phyloP scores from a whole-genome alignment of 2,888 invertebrate genomes.

The Dascillus cervinus region DNA sequence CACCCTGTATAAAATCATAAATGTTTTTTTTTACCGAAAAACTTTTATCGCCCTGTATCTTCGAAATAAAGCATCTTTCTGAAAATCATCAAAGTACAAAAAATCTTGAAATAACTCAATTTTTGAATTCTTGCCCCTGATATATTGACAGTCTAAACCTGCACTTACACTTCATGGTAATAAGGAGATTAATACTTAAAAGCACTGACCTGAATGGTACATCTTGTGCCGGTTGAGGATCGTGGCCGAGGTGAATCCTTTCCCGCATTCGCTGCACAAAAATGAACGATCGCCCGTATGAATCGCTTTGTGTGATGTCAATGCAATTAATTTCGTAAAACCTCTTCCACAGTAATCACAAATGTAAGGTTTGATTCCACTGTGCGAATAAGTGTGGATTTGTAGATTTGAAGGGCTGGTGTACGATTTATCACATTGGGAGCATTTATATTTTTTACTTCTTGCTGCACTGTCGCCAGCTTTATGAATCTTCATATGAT shows the following conservation, averaged over 20 bases:
- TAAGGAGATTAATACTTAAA: too few relatives aligned
- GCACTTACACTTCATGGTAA: too few relatives aligned
- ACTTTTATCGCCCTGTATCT: too few relatives aligned
- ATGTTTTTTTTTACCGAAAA: too few relatives aligned
- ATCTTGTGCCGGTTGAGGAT: constrained; percentile 21
- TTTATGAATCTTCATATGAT: background rate
- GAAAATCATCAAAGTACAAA: too few relatives aligned
- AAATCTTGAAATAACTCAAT: too few relatives aligned
- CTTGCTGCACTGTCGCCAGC: background rate
- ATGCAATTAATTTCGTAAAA: constrained; percentile 23
- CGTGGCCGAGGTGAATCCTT: constrained; percentile 21
- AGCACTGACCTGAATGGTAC: constrained; percentile 7
- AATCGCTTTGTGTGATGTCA: constrained; percentile 19
- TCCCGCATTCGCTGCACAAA: constrained; percentile 24
- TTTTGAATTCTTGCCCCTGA: too few relatives aligned
- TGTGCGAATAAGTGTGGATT: constrained; percentile 19
- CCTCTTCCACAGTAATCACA: constrained; percentile 15
- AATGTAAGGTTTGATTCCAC: constrained; percentile 28
- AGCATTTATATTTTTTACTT: constrained; percentile 7
- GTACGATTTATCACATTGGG: constrained; percentile 15
- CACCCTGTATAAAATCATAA: too few relatives aligned
- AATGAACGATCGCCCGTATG: constrained; percentile 20
- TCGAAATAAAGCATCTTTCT: too few relatives aligned
- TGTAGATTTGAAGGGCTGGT: constrained; percentile 17
- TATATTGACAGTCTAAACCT: too few relatives aligned